Evolutionary conservation across 2,113 vertebrate species (phyloP), one percentile per base, ranked within the genome.

Genomic region (Sarotherodon lohbergeri): DNA sequence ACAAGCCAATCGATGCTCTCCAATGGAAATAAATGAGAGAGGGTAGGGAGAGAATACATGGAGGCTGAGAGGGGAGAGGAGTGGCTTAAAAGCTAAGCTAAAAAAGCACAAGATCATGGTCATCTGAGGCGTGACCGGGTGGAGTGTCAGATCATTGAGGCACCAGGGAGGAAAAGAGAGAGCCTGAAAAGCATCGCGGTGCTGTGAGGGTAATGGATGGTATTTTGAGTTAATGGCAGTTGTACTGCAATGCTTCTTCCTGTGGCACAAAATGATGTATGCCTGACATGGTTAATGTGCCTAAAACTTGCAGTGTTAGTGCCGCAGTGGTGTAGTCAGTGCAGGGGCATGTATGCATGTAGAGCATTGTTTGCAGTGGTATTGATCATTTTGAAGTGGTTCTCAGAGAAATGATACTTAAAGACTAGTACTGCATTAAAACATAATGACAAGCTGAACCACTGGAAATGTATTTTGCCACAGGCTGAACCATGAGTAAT

Each of bases 1-100:
- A 94, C 54, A 56, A 94, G 80, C 86, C 91, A 93, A 93, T 96
- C 93, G 78, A 94, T 95, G 83, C 56, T 87, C 88, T 87, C 52
- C 88, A 86, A 93, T 93, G 90, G 90, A 91, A 94, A 94, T 93
- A 93, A 95, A 95, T 95, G 93, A 94, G 88, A 83, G 84, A n/a
- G 56, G 85, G 90, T 90, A 92, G 63, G 68, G 55, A 84, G 91
- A 92, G 90, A 92, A 86, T 89, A 90, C 61, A 24, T 48, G 27
- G 54, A 46, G 88, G 63, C 61, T 86, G 54, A 90, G 63, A 19
- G 71, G 73, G 50, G 50, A 85, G 82, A 86, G 56, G 61, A 81
- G 85, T 79, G 48, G 82, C 57, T 83, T 22, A 71, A 19, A 84
- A 32, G 22, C 82, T 36, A 36, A 55, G 24, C 48, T 63, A 34